These are phyloP conservation scores for Phasia obesa DNA, from an alignment of 2,888 invertebrate genomes.

Conservation along the genomic window DNA sequence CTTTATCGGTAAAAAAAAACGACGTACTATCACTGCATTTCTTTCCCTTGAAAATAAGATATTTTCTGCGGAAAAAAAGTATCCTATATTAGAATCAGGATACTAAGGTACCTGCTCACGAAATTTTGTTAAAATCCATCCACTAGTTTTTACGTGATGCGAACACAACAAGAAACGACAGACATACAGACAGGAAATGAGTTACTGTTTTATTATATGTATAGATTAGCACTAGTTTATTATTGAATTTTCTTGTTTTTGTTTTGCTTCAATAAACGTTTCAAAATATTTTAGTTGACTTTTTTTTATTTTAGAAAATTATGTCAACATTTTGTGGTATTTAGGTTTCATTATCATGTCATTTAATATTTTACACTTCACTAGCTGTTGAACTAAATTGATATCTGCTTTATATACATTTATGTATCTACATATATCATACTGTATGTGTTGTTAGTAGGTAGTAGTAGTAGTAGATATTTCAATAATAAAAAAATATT, in stretches of 20 bases:
- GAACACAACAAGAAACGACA: no score
- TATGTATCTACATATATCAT: not conserved
- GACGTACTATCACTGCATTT: no score
- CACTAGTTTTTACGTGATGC: no score
- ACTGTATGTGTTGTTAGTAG: constrained; percentile 13
- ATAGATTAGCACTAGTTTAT: not conserved
- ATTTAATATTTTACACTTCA: constrained; percentile 58
- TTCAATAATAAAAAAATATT: constrained; percentile 39
- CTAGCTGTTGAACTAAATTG: constrained; percentile 36
- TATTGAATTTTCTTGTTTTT: no score
- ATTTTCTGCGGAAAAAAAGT: no score
- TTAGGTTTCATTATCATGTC: constrained; percentile 63
- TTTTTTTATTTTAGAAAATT: not conserved
- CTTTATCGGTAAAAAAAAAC: no score
- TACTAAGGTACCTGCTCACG: no score
- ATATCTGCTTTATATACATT: not conserved
- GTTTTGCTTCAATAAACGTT: not conserved
- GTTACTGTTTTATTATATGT: no score
- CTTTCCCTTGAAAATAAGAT: no score
- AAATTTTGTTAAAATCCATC: no score
- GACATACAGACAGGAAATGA: no score
- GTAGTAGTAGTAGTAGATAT: constrained; percentile 19
- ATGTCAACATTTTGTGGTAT: constrained; percentile 50
- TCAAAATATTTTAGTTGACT: not conserved
- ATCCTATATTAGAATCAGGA: no score